Percentiles rank a stretch among this genome's conserved stretches.
Evolutionary conservation across 2,888 invertebrate species (phyloP).

Genomic region (Dilophus febrilis): DNA sequence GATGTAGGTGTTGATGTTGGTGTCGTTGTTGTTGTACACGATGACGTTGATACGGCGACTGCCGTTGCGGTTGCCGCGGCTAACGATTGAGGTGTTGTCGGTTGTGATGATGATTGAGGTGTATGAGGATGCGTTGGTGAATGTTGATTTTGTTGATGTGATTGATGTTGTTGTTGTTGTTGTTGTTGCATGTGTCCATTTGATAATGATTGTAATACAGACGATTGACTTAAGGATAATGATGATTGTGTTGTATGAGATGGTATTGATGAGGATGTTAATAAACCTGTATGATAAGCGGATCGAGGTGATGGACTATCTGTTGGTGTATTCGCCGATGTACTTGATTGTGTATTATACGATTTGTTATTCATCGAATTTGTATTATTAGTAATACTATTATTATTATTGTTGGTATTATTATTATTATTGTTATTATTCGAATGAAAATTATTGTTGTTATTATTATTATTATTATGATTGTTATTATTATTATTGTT

Average conservation of each 20-base stretch:
- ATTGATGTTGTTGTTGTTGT: slow-evolving; percentile 39
- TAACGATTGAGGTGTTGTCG: too few species aligned
- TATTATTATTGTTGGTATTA: too few species aligned
- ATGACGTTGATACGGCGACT: too few species aligned
- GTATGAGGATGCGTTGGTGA: too few species aligned
- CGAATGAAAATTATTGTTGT: background rate
- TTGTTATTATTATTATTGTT: background rate
- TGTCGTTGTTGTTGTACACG: too few species aligned
- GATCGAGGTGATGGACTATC: slow-evolving; percentile 55
- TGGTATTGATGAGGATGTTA: slow-evolving; percentile 66
- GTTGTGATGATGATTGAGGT: too few species aligned
- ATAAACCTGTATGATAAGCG: slow-evolving; percentile 30
- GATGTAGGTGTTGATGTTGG: slow-evolving; percentile 52
- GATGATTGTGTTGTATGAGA: slow-evolving; percentile 71
- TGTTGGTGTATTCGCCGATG: slow-evolving; percentile 31
- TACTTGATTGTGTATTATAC: slow-evolving; percentile 7
- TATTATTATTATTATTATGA: background rate
- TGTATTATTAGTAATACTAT: too few species aligned
- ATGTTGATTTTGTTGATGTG: slow-evolving; percentile 72
- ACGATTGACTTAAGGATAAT: too few species aligned
- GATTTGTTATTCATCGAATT: background rate
- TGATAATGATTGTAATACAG: too few species aligned
- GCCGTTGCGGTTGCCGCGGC: too few species aligned
- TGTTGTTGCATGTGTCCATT: too few species aligned
- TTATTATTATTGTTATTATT: slow-evolving; percentile 2